Base-by-base conservation (phyloP, 2,113 vertebrate species). In the Triplophysa siluroides region DNA sequence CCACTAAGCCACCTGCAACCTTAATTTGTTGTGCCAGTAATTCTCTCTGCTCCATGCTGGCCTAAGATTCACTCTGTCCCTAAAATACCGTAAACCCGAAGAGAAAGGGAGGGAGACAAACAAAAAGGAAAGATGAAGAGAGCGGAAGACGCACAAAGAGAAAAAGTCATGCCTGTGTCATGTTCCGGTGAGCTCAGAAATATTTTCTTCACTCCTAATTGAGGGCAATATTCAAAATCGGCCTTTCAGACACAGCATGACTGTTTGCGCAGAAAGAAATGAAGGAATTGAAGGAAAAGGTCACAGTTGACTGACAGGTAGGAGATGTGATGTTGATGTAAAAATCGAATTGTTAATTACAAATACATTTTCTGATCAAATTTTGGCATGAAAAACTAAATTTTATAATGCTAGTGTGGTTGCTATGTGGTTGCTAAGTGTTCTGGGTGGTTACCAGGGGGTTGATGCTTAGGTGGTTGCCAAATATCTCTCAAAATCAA, bases 11-110 rank as follows among this genome's bases (percentile, higher is more conserved):
- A 74, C 85, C 80, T 85, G 82, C 68, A 73, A 82, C 66, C 60
- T 77, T 86, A 84, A 86, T 88, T 85, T 82, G 68, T 76, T 52
- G 65, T 75, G 63, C 58, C 67, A 45, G 80, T 86, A 74, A 85
- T 84, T 85, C 81, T 86, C 65, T 65, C 13, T 47, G 62, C 78
- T 66, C 41, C 58, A 56, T 38, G 60, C 56, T 38, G 24, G 50
- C 33, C 61, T 24, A n/a, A 56, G 50, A 50, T 21, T 24, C 63
- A 38, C 14, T 66, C 77, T 84, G 84, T 76, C 65, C 72, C 61
- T 24, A 38, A 72, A 41, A 58, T 64, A 65, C 50, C 70, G 29
- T 66, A 61, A 83, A 80, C 78, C 54, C 64, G 64, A 45, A 21
- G 19, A n/a, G 54, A 58, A 16, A 58, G 1, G 18, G 19, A 58